Conservation (phyloP, 2,797 vertebrate species). For the Pseudocheirus occidentalis region DNA sequence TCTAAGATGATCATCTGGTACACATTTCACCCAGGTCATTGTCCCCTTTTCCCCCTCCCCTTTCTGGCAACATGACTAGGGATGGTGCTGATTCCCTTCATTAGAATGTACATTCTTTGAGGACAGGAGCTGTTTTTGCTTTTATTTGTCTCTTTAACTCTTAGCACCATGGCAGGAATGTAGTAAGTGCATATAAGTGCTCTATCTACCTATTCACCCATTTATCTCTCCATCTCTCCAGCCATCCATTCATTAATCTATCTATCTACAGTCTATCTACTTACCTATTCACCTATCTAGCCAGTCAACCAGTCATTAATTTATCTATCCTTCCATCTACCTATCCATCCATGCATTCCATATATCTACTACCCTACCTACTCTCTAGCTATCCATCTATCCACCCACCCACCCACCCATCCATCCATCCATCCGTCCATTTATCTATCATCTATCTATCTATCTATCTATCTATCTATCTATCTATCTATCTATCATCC, state of each 20-base stretch:
- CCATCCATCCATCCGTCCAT: too few relatives aligned
- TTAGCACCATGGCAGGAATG: neutral
- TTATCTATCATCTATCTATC: too few relatives aligned
- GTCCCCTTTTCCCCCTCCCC: neutral
- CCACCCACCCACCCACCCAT: too few relatives aligned
- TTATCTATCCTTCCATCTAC: too few relatives aligned
- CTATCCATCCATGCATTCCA: too few relatives aligned
- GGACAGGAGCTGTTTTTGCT: neutral
- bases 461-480: neutral
- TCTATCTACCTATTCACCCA: neutral
- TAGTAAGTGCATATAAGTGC: neutral
- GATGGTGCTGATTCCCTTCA: neutral
- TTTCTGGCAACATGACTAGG: neutral
- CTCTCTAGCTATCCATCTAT: too few relatives aligned
- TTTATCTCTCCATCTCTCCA: too few relatives aligned
- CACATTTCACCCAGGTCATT: neutral
- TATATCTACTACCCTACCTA: too few relatives aligned
- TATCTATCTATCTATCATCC: neutral
- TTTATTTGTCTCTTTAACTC: neutral
- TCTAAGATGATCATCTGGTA: neutral
- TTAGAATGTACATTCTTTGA: neutral
- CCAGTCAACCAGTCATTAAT: too few relatives aligned
- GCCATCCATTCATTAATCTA: too few relatives aligned
- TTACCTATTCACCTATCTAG: too few relatives aligned
- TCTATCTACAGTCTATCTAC: too few relatives aligned